Base-by-base conservation (phyloP, 2,888 invertebrate species). In the Auanema sp. region DNA sequence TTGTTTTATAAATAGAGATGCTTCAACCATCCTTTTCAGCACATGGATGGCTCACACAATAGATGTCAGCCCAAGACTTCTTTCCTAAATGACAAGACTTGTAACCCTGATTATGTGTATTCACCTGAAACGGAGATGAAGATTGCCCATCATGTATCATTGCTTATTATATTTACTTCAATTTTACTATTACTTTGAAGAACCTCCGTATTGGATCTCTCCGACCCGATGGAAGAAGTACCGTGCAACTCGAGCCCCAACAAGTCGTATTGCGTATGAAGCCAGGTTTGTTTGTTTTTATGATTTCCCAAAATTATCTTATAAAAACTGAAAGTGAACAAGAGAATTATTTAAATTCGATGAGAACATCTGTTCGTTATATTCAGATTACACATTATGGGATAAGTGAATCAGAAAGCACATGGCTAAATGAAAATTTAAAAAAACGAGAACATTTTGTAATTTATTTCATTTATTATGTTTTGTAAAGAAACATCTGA, bases 241-340 rank as follows among this genome's bases (percentile, higher is more conserved):
- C 65, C 10, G 73, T 77, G n/a, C 78, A 78, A 44, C 60, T 80
- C 16, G 77, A 79, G 60, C 81, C 81, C 16, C 81, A 81, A 64
- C 77, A 78, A 42, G 75, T 75, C 43, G 68, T 71, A 8, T 68
- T 80, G 44, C 66, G 70, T 18, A 72, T 81, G 58, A 81, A 79
- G 71, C 79, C 80, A n/a, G 79, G 80, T 79, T 41, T 33, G 33
- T 33, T 33, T n/a, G n/a, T n/a, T n/a, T n/a, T n/a, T n/a, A n/a
- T n/a, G n/a, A 42, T 44, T 18, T 5, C 23, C 11, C 47, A 2
- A 23, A 11, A 18, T 23, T 16, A 47, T 14, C 42, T 47, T 42
- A 41, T 58, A 18, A 14, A 41, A 14, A 56, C 23, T 10, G 1
- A 16, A 56, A 21, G 11, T 55, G 25, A 25, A 33, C 14, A 25